These are phyloP conservation scores for Chelon auratus DNA, from an alignment of 2,797 vertebrate genomes.

Conservation along the genomic window DNA sequence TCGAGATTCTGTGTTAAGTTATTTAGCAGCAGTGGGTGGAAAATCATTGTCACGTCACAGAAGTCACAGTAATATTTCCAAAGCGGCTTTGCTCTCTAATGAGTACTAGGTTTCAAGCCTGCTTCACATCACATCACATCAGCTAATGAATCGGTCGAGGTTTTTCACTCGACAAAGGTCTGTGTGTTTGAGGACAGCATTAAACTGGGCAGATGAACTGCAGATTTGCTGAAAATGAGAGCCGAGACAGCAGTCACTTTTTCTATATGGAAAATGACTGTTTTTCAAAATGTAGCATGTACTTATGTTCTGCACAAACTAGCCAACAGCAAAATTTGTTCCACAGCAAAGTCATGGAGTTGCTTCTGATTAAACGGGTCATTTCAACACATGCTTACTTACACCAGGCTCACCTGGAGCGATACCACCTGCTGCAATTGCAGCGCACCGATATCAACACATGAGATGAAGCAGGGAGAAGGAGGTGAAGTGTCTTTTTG, in stretches of 20 bases:
- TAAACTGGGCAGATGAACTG: neutral
- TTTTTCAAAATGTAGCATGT: neutral
- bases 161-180: neutral
- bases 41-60: neutral
- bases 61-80: neutral
- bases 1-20: neutral
- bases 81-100: constrained; percentile 1
- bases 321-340: constrained; percentile 12
- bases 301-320: constrained; percentile 7
- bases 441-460: constrained; percentile 5
- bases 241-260: too few species aligned
- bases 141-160: too few species aligned
- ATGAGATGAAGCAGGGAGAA: neutral
- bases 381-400: constrained; percentile 23
- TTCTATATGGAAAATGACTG: constrained; percentile 2
- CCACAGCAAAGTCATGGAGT: neutral
- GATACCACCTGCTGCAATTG: constrained; percentile 49
- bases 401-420: constrained; percentile 46
- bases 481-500: constrained; percentile 18
- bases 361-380: constrained; percentile 40
- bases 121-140: neutral
- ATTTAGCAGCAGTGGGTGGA: neutral
- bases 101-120: neutral
- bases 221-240: neutral
- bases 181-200: neutral